Base-by-base conservation (phyloP, 1,140 invertebrate species). In the Chelonus insularis region DNA sequence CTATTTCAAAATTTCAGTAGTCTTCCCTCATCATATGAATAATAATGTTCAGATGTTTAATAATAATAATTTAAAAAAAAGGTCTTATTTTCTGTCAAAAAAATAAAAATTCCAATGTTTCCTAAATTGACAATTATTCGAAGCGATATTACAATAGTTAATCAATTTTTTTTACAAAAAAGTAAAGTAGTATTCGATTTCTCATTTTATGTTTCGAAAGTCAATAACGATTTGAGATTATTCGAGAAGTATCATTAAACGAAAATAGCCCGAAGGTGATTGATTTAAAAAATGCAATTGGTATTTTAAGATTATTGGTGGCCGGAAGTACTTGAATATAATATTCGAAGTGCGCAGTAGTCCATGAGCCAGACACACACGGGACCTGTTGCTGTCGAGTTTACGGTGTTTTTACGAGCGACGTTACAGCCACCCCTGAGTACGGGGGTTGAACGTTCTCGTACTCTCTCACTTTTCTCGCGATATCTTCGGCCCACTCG, bases 401-500 rank as follows among this genome's bases (percentile, higher is more conserved):
- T 81, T 81, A 81, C 78, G 79, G 76, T 80, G 77, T 81, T 80
- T 81, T 81, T 81, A 81, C 77, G 79, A 80, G 73, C 73, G 71
- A 75, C 75, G 74, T 80, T 79, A 80, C 77, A 81, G 72, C 77
- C 75, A 74, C 68, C 72, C 69, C 72, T 71, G 72, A 73, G 65
- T 50, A 72, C 69, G 67, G 66, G 70, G 72, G 70, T 62, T 69
- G 69, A 56, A 64, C 68, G 43, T 18, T 66, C 67, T 62, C 69
- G n/a, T 50, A 43, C 21, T 25, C 55, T 32, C 62, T 56, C 48
- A 32, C 21, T 29, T 16, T 43, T 18, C 23, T 45, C 47, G 45
- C 54, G 43, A 52, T 57, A 50, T 62, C 45, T 12, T 57, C 41
- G 39, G 34, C 60, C 37, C 45, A 52, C 57, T 60, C 47, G 25